These are phyloP conservation scores for Halcyon badia DNA, from an alignment of 2,797 vertebrate species.

Conservation along the genomic window DNA sequence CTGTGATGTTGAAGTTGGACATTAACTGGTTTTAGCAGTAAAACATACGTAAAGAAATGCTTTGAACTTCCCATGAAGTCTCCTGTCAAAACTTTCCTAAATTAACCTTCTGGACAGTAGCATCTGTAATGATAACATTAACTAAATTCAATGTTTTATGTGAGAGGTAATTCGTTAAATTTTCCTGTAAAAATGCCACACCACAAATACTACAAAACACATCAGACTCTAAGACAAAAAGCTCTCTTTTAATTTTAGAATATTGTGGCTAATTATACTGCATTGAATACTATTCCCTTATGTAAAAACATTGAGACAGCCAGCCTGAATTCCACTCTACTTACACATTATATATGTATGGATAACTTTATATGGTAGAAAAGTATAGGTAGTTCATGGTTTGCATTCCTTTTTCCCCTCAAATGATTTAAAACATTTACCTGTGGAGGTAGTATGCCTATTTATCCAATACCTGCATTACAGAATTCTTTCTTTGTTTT, in stretches of 20 bases:
- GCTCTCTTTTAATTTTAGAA: background rate
- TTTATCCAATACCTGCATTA: background rate
- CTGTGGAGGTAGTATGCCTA: background rate
- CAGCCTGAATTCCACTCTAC: background rate
- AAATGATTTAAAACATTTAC: background rate
- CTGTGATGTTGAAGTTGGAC: background rate
- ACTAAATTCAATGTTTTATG: background rate
- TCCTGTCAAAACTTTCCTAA: background rate
- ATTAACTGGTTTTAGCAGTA: background rate
- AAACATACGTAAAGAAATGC: background rate
- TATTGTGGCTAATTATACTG: background rate
- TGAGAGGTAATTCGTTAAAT: background rate
- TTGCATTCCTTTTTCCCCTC: background rate
- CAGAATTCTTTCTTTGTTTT: background rate
- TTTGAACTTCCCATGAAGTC: background rate
- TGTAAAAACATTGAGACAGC: background rate
- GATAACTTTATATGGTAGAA: background rate
- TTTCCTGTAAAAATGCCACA: background rate
- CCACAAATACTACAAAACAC: background rate
- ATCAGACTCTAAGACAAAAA: background rate
- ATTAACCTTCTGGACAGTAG: background rate
- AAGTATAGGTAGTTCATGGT: background rate
- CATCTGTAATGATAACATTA: background rate
- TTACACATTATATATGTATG: background rate
- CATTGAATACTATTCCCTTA: background rate